These are phyloP conservation scores for Cantharis flavilabris DNA, from an alignment of 2,888 invertebrate genomes.

Conservation along the genomic window DNA sequence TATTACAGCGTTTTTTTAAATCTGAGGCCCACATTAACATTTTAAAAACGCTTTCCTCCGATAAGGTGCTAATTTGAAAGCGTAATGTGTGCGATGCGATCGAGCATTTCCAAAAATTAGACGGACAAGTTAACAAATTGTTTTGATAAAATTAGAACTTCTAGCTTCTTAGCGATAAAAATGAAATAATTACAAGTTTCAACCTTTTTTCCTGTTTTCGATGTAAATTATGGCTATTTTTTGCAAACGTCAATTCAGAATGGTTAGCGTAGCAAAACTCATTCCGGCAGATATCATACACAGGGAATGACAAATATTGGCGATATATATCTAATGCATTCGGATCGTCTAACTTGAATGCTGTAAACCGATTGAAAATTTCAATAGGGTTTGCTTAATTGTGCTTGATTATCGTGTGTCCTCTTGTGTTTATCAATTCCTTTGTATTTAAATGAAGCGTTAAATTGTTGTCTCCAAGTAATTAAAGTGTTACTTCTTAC, in stretches of 20 bases:
- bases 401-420: slow-evolving; percentile 10
- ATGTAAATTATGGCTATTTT: not conserved
- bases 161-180: not conserved
- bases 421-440: not conserved
- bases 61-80: not conserved
- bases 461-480: not conserved
- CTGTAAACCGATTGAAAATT: slow-evolving; percentile 18
- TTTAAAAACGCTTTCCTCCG: not conserved
- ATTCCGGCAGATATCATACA: slow-evolving; percentile 15
- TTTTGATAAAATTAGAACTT: not conserved
- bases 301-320: slow-evolving; percentile 23
- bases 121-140: not conserved
- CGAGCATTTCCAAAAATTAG: not conserved
- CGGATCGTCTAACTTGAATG: slow-evolving; percentile 18
- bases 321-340: slow-evolving; percentile 25
- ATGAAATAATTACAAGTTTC: not conserved
- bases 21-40: not conserved
- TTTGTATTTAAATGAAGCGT: slow-evolving; percentile 1
- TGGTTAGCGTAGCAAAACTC: slow-evolving; percentile 13
- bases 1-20: not conserved
- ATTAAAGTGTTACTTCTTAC: not conserved
- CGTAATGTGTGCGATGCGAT: not conserved
- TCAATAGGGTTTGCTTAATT: slow-evolving; percentile 20
- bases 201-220: not conserved
- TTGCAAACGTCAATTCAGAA: not conserved